Conservation (phyloP, 2,888 invertebrate genomes). For the Cristatella mucedo region DNA sequence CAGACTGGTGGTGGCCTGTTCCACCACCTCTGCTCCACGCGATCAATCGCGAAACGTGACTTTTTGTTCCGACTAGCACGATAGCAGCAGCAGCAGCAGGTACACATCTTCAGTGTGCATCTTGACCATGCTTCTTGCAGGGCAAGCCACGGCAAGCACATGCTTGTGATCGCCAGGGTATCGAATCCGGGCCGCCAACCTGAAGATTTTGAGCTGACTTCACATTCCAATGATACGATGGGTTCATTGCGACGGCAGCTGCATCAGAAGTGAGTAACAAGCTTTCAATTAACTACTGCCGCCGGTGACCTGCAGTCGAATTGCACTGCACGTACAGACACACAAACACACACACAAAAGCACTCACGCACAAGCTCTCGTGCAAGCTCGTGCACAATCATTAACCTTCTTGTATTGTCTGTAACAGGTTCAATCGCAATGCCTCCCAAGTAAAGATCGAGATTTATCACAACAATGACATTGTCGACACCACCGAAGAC, state of each 20-base stretch:
- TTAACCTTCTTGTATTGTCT: too few species aligned
- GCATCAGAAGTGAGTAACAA: constrained; percentile 16
- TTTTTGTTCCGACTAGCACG: too few species aligned
- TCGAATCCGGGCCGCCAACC: constrained; percentile 58
- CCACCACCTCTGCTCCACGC: too few species aligned
- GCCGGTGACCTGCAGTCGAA: constrained; percentile 4
- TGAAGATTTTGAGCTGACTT: constrained; percentile 77
- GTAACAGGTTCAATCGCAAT: too few species aligned
- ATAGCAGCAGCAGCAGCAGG: too few species aligned
- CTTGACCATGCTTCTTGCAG: constrained; percentile 43
- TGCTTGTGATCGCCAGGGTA: constrained; percentile 68
- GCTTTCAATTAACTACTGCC: constrained; percentile 2
- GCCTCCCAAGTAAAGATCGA: too few species aligned
- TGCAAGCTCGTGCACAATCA: too few species aligned
- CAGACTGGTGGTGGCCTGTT: too few species aligned
- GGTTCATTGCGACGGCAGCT: constrained; percentile 58
- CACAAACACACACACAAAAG: too few species aligned
- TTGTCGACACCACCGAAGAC: constrained; percentile 70
- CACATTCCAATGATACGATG: constrained; percentile 84
- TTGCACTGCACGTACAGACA: neutral
- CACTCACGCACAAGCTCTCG: too few species aligned
- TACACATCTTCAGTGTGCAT: too few species aligned
- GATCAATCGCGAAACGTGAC: too few species aligned
- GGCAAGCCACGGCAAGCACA: constrained; percentile 74
- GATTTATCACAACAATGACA: constrained; percentile 71